Conservation (phyloP, 2,888 invertebrate species). For the Lamproptera curius region DNA sequence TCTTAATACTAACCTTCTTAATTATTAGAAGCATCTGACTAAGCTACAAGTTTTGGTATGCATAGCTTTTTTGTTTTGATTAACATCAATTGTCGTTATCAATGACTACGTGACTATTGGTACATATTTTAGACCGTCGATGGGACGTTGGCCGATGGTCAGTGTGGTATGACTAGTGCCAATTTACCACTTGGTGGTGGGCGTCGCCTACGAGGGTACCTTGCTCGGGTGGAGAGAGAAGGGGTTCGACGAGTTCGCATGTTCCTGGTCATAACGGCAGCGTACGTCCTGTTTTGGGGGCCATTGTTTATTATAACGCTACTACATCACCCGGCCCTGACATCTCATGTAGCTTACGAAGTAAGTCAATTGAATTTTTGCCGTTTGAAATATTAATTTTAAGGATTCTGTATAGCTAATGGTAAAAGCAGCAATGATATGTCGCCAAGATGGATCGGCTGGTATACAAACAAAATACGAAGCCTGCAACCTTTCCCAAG, state of each 20-base stretch:
- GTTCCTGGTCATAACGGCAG: slow-evolving; percentile 90
- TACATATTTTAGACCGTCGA: slow-evolving; percentile 58
- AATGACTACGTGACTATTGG: background rate
- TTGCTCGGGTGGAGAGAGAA: slow-evolving; percentile 87
- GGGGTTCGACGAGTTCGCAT: slow-evolving; percentile 90
- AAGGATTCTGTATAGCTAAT: too few relatives aligned
- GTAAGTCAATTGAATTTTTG: slow-evolving; percentile 59
- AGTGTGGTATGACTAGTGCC: slow-evolving; percentile 49
- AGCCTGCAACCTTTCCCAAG: too few relatives aligned
- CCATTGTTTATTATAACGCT: slow-evolving; percentile 92
- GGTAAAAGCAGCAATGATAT: too few relatives aligned
- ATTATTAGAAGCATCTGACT: too few relatives aligned
- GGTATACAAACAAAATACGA: too few relatives aligned
- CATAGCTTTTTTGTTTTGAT: too few relatives aligned
- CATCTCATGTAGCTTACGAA: slow-evolving; percentile 86
- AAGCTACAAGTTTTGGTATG: too few relatives aligned
- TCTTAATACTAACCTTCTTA: too few relatives aligned
- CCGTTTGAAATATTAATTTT: too few relatives aligned
- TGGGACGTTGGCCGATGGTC: slow-evolving; percentile 56
- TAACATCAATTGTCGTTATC: too few relatives aligned
- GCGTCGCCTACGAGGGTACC: slow-evolving; percentile 85
- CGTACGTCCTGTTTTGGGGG: slow-evolving; percentile 94
- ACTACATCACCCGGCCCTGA: slow-evolving; percentile 85
- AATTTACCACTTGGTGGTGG: slow-evolving; percentile 81
- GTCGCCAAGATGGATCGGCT: too few relatives aligned